Evolutionary conservation across 2,888 invertebrate species (phyloP).

Genomic region (Cerastoderma edule): DNA sequence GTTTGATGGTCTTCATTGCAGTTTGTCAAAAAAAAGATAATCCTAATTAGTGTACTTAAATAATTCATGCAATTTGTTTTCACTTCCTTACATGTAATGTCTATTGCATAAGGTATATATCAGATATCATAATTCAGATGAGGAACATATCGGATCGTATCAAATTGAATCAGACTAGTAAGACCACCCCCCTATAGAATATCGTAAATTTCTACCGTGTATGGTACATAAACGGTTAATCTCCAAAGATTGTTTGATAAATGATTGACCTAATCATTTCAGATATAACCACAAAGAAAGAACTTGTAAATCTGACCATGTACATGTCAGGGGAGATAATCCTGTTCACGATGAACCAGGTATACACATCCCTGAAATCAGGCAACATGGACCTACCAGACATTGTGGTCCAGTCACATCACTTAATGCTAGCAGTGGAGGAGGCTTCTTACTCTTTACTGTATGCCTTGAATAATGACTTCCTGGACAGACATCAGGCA

Average conservation of each 20-base stretch:
- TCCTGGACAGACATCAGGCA: neutral
- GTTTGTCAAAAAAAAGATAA: too few species aligned
- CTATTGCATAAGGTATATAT: too few species aligned
- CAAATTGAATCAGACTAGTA: too few species aligned
- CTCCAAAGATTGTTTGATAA: neutral
- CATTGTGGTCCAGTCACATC: constrained; percentile 42
- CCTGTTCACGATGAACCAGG: constrained; percentile 23
- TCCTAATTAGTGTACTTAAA: too few species aligned
- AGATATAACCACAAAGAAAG: neutral
- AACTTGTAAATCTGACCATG: constrained; percentile 4
- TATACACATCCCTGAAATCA: constrained; percentile 19
- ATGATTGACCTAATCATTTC: neutral
- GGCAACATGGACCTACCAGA: constrained; percentile 37
- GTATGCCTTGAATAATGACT: constrained; percentile 19
- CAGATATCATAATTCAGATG: too few species aligned
- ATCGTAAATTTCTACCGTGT: too few species aligned
- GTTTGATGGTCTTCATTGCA: too few species aligned
- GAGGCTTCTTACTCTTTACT: constrained; percentile 25
- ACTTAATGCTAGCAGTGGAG: constrained; percentile 30
- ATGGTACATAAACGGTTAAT: too few species aligned
- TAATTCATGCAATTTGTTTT: too few species aligned
- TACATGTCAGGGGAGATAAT: constrained; percentile 48
- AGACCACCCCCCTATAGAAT: too few species aligned
- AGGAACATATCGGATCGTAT: too few species aligned
- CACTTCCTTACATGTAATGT: too few species aligned